Percentiles rank a stretch among this genome's conserved stretches.
These are phyloP conservation scores for Parus major DNA, from an alignment of 2,113 vertebrate genomes.

Conservation along the genomic window DNA sequence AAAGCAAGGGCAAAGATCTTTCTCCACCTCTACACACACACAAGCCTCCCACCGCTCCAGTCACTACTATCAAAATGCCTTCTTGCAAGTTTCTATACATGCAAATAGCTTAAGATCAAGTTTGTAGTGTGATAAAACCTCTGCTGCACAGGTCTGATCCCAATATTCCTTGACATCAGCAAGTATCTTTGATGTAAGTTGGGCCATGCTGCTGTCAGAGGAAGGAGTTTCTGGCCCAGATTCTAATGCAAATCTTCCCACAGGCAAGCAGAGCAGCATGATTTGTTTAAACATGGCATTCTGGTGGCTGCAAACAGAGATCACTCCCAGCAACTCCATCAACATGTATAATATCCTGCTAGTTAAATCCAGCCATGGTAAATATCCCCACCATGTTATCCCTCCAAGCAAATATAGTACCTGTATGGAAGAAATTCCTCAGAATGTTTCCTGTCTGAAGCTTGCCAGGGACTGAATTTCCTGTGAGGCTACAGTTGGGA, in stretches of 20 bases:
- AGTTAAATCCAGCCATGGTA: constrained; percentile 22
- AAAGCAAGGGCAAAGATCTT: not conserved
- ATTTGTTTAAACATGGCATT: constrained; percentile 46
- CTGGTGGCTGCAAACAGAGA: constrained; percentile 36
- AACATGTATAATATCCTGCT: constrained; percentile 43
- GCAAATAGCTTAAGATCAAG: not conserved
- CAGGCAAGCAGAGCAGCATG: not conserved
- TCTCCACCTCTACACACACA: not conserved
- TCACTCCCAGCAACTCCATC: constrained; percentile 44
- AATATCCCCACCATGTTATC: constrained; percentile 24
- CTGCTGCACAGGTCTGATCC: not conserved
- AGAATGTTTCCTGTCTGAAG: constrained; percentile 48
- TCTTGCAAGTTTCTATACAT: not conserved
- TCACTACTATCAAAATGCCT: not conserved
- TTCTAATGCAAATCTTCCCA: constrained; percentile 34
- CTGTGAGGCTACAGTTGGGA: constrained; percentile 50
- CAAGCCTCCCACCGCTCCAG: not conserved
- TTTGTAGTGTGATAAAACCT: not conserved
- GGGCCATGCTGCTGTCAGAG: not conserved
- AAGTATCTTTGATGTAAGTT: not conserved
- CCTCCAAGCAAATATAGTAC: constrained; percentile 56
- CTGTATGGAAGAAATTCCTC: constrained; percentile 57
- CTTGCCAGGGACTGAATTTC: constrained; percentile 62
- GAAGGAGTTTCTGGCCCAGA: constrained; percentile 8
- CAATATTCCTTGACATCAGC: not conserved